Base-by-base conservation (phyloP, 2,797 vertebrate genomes). In the Streptopelia turtur region DNA sequence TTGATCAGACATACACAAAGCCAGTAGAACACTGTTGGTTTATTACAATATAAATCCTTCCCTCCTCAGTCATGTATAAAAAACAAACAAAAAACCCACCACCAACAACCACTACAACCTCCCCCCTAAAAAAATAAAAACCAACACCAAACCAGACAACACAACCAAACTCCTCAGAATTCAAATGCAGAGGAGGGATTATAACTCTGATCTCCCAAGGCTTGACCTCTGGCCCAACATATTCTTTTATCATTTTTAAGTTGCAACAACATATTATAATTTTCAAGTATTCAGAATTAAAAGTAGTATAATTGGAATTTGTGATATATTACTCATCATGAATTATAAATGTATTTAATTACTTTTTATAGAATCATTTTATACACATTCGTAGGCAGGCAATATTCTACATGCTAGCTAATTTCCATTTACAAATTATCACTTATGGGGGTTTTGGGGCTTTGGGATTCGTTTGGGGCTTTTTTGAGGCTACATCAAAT, bases 361-460 rank as follows among this genome's bases (percentile, higher is more conserved):
- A 39, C 9, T 49, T 88, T 74, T 55, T 57, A 65, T 49, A 33
- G 20, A 86, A 31, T 5, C 35, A 15, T 20, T 50, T 86, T 55
- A 69, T 25, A 80, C 10, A 23, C n/a, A 77, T 60, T 82, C 39
- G 75, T 49, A 80, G n/a, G 39, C 35, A 35, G 37, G 10, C 10
- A 77, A 56, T 11, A 52, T 52, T 63, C 45, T 49, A 77, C 77
- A 49, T 4, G 3, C 4, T 37, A 57, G 16, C 31, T 53, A 65
- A 41, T 8, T 64, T 18, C 30, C 52, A 43, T 30, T 74, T 52
- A 65, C 8, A 17, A 41, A 52, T n/a, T 70, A 59, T 33, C 21
- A 63, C 6, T 31, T 14, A 56, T 1, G 22, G 30, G 13, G 1
- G 1, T 39, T 52, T 61, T 18, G 1, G 17, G 4, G 33, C 3